phyloP scores from a whole-genome alignment of 2,888 invertebrate species.

The Caradrina clavipalpis region DNA sequence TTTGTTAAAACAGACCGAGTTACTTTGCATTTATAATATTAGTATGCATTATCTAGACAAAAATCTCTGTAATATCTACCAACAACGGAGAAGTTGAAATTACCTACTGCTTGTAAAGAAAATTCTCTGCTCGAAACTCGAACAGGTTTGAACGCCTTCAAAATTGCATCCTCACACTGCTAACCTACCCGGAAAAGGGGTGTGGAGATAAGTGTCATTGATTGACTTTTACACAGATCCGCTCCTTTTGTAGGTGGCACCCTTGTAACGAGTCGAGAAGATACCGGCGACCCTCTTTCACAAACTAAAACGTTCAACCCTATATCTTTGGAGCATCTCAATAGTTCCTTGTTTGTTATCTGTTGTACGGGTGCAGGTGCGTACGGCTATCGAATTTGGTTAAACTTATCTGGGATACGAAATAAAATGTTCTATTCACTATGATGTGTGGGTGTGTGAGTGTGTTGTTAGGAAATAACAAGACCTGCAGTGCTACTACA shows the following conservation, averaged over 20 bases:
- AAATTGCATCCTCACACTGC: constrained; percentile 4
- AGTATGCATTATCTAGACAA: not conserved
- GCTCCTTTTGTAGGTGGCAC: constrained; percentile 47
- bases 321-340: constrained; percentile 55
- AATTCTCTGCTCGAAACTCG: not conserved
- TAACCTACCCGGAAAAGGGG: constrained; percentile 17
- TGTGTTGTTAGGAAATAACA: not conserved
- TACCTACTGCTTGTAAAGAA: too few relatives aligned
- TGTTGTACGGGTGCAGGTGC: constrained; percentile 67
- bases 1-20: too few relatives aligned
- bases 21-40: not conserved
- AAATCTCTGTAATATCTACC: not conserved
- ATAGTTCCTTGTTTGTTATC: constrained; percentile 62
- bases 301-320: constrained; percentile 53
- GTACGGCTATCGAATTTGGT: constrained; percentile 68
- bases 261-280: constrained; percentile 55
- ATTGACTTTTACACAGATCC: constrained; percentile 57
- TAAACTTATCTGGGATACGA: constrained; percentile 65
- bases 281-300: constrained; percentile 56
- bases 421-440: constrained; percentile 69
- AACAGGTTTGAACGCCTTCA: not conserved
- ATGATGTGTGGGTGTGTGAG: not conserved
- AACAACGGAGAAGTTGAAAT: too few relatives aligned
- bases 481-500: not conserved
- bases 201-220: constrained; percentile 45